These are phyloP conservation scores for Monomorium pharaonis DNA, from an alignment of 1,140 invertebrate genomes.

Conservation along the genomic window DNA sequence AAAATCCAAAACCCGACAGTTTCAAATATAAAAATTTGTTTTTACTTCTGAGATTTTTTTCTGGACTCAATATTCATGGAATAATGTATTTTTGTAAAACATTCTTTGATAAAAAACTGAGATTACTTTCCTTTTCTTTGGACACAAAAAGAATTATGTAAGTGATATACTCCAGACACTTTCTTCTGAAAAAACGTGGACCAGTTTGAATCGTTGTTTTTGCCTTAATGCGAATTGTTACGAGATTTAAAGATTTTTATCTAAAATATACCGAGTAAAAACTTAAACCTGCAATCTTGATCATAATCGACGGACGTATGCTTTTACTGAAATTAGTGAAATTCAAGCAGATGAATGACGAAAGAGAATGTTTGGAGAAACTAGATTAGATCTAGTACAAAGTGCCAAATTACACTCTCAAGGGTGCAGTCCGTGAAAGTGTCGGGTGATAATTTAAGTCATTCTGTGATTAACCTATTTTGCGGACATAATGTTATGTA, in stretches of 20 bases:
- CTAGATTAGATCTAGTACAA: constrained; percentile 20
- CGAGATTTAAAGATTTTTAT: not conserved
- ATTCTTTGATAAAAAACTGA: not conserved
- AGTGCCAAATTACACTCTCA: not conserved
- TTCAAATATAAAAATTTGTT: not conserved
- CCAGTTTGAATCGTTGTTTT: not conserved
- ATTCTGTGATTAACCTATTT: not conserved
- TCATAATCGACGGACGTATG: not conserved
- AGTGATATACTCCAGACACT: not conserved
- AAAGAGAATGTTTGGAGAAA: not conserved
- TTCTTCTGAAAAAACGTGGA: not conserved
- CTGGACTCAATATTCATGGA: not conserved
- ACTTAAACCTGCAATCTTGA: not conserved
- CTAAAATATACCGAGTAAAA: not conserved
- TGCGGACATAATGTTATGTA: not conserved
- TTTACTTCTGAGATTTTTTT: not conserved
- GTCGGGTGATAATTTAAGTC: not conserved
- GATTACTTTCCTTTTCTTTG: not conserved
- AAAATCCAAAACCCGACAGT: not conserved
- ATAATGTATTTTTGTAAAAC: not conserved
- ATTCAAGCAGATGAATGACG: constrained; percentile 4
- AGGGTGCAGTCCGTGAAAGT: not conserved
- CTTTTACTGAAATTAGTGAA: constrained; percentile 36
- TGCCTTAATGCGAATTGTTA: not conserved
- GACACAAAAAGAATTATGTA: not conserved